A percentile compares a stretch with the other conserved stretches of the same genome.
Evolutionary conservation across 2,797 vertebrate species (phyloP).

Genomic region (Danio kyathit): DNA sequence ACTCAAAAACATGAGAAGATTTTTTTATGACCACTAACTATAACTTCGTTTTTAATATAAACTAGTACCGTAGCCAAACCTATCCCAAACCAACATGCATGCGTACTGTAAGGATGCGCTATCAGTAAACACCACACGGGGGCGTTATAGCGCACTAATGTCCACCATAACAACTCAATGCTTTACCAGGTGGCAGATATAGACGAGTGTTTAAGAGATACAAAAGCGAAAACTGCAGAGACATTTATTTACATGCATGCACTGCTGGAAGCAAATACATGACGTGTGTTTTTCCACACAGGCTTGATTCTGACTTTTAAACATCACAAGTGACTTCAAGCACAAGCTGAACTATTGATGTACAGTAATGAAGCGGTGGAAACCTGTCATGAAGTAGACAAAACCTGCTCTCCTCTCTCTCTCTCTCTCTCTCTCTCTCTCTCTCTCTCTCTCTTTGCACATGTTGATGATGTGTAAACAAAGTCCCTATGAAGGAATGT

Average conservation of each 20-base stretch:
- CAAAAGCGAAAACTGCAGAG: conserved; percentile 7
- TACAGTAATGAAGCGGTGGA: background rate
- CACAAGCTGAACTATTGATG: no score
- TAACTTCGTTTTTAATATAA: no score
- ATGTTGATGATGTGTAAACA: conserved; percentile 11
- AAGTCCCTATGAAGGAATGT: no score
- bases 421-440: no score
- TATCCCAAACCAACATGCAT: no score
- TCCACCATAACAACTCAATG: background rate
- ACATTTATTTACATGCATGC: background rate
- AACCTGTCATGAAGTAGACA: no score
- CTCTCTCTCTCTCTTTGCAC: no score
- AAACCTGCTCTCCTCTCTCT: background rate
- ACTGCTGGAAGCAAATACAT: conserved; percentile 9
- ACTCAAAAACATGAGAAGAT: no score
- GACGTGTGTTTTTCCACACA: background rate
- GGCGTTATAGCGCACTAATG: conserved; percentile 42
- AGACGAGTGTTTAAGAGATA: conserved; percentile 43
- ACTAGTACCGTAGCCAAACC: no score
- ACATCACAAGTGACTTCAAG: background rate
- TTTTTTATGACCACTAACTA: no score
- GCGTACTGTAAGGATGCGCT: background rate
- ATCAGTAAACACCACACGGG: conserved; percentile 36
- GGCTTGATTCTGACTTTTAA: background rate
- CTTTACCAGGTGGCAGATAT: conserved; percentile 33